A percentile compares a stretch with the other conserved stretches of the same genome.
phyloP scores from a whole-genome alignment of 2,888 invertebrate species.

The Oscheius sp. region DNA sequence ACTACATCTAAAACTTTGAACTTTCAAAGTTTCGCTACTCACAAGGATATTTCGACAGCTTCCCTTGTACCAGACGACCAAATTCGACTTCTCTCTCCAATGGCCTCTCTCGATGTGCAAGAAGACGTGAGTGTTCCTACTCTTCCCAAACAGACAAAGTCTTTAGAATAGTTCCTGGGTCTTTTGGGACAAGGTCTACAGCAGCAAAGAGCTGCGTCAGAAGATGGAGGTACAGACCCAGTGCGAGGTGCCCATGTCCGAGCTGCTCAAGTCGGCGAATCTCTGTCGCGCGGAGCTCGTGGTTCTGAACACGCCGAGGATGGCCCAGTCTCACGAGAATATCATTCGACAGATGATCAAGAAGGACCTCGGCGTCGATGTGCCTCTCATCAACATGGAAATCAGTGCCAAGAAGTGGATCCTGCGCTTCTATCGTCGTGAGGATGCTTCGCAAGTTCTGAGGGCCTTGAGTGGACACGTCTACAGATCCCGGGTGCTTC shows the following conservation, averaged over 20 bases:
- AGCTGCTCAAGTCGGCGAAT: constrained; percentile 22
- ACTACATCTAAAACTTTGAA: no score
- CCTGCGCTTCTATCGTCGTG: constrained; percentile 32
- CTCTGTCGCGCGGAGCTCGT: constrained; percentile 27
- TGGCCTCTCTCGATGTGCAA: neutral
- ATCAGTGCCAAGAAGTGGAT: constrained; percentile 16
- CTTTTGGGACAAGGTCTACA: constrained; percentile 36
- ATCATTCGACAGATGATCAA: constrained; percentile 3
- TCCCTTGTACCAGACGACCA: neutral
- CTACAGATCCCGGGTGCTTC: neutral
- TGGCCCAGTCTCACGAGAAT: constrained; percentile 15
- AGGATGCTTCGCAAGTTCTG: constrained; percentile 19
- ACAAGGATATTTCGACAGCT: neutral
- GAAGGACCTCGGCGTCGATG: constrained; percentile 19
- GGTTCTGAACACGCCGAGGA: constrained; percentile 21
- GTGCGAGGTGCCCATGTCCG: constrained; percentile 13
- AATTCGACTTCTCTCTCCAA: neutral
- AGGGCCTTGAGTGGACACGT: constrained; percentile 1
- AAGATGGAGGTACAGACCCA: constrained; percentile 25
- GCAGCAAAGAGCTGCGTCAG: constrained; percentile 7
- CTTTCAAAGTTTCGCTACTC: no score
- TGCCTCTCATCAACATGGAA: constrained; percentile 28
- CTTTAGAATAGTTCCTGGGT: constrained; percentile 29
- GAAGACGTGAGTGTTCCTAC: constrained; percentile 2
- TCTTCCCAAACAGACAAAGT: neutral